phyloP scores from a whole-genome alignment of 2,113 vertebrate species.

The Crotalus helleri region DNA sequence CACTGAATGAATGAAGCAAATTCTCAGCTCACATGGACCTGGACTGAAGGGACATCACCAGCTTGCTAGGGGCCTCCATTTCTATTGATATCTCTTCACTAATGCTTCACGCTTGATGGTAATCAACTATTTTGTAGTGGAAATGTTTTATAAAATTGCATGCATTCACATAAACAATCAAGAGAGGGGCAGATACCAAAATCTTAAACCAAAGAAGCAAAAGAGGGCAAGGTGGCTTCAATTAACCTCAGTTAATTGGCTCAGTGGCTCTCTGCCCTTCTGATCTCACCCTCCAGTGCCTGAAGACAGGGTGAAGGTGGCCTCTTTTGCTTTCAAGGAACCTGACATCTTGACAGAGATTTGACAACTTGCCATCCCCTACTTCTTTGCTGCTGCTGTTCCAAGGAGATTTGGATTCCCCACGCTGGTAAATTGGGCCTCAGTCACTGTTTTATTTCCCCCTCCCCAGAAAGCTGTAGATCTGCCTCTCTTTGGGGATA shows the following conservation, averaged over 20 bases:
- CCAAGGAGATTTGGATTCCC: not conserved
- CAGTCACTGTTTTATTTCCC: slow-evolving; percentile 40
- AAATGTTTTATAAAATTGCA: too few species aligned
- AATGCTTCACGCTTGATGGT: too few species aligned
- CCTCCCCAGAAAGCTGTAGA: not conserved
- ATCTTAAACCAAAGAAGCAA: not conserved
- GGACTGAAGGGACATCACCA: too few species aligned
- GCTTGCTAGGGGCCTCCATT: too few species aligned
- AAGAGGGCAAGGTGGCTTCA: not conserved
- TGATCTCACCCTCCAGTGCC: not conserved
- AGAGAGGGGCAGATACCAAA: not conserved
- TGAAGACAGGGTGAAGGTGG: not conserved
- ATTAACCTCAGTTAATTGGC: not conserved
- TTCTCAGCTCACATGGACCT: too few species aligned
- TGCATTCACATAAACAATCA: not conserved
- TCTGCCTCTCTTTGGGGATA: not conserved
- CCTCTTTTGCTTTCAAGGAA: not conserved
- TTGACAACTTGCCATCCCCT: not conserved
- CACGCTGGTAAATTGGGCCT: not conserved
- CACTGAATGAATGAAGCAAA: too few species aligned
- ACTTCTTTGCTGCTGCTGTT: not conserved
- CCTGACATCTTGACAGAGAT: not conserved
- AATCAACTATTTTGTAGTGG: too few species aligned
- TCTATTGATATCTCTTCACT: too few species aligned
- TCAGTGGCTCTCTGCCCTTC: not conserved